Conservation (phyloP, 92 coral and sea anemone species). For the Pocillopora meandrina region DNA sequence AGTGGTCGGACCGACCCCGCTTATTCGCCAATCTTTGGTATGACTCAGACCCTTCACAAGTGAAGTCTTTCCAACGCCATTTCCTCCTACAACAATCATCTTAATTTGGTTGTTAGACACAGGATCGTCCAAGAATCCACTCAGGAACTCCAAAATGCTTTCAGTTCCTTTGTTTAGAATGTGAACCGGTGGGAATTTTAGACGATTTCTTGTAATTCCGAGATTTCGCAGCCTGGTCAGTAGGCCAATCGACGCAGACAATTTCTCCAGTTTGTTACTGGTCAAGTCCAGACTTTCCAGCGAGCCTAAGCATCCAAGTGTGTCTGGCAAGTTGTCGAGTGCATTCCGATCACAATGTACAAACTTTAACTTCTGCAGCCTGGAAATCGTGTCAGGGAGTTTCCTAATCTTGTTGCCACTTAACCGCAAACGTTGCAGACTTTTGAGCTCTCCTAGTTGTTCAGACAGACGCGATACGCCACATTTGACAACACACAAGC, state of each 20-base stretch:
- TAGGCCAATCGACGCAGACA: conserved; percentile 79
- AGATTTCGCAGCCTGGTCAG: conserved; percentile 69
- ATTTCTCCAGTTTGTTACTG: conserved; percentile 73
- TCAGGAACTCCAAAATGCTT: conserved; percentile 67
- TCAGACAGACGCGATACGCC: conserved; percentile 54
- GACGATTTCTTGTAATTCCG: conserved; percentile 58
- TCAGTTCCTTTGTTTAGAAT: conserved; percentile 73
- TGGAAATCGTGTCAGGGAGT: conserved; percentile 77
- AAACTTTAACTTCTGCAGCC: conserved; percentile 68
- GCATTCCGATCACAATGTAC: conserved; percentile 71
- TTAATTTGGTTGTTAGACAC: conserved; percentile 82
- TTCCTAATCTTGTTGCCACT: conserved; percentile 69
- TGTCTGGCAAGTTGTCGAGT: conserved; percentile 78
- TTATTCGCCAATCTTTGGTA: conserved; percentile 68
- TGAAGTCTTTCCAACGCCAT: conserved; percentile 75
- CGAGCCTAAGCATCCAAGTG: conserved; percentile 67
- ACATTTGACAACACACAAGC: conserved; percentile 62
- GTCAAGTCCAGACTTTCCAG: conserved; percentile 75
- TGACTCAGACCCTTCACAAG: conserved; percentile 63
- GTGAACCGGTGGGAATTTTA: conserved; percentile 75
- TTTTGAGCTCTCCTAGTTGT: conserved; percentile 66
- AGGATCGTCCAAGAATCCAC: conserved; percentile 78
- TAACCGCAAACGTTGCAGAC: conserved; percentile 72
- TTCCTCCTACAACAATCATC: conserved; percentile 76
- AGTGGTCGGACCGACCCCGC: conserved; percentile 48